A percentile compares a stretch with the other conserved stretches of the same genome.
Conservation (phyloP, 2,888 invertebrate species). For the Trachelus stipa region DNA sequence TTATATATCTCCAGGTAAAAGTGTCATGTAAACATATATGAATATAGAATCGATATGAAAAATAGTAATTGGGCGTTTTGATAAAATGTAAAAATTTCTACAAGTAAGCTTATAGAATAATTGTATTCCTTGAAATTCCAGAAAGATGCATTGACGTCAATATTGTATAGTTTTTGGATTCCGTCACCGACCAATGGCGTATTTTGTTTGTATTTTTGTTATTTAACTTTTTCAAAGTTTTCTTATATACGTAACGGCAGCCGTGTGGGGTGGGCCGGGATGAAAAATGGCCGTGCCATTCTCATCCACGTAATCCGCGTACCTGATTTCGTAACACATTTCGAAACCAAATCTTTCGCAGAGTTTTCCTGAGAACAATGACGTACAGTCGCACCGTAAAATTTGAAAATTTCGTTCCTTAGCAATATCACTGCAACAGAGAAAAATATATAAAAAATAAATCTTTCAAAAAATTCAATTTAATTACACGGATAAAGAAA, state of each 20-base stretch:
- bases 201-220: neutral
- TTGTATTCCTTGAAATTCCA: too few species aligned
- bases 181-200: neutral
- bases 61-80: neutral
- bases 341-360: conserved; percentile 79
- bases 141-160: neutral
- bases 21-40: neutral
- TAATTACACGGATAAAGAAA: conserved; percentile 4
- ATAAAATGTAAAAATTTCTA: neutral
- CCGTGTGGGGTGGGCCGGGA: conserved; percentile 75
- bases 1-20: neutral
- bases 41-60: neutral
- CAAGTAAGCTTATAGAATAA: neutral
- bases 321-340: conserved; percentile 74
- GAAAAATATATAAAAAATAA: neutral
- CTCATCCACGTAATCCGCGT: conserved; percentile 74
- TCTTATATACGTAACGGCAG: conserved; percentile 72
- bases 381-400: conserved; percentile 80
- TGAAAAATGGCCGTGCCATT: conserved; percentile 74
- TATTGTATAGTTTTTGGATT: neutral
- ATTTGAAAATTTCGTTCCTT: conserved; percentile 70
- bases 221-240: conserved; percentile 51
- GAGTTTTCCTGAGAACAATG: conserved; percentile 80
- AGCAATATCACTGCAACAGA: conserved; percentile 71
- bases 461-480: conserved; percentile 18